Percentiles rank a stretch among this genome's conserved stretches.
phyloP scores from a whole-genome alignment of 2,888 invertebrate species.

The Volucella inanis region DNA sequence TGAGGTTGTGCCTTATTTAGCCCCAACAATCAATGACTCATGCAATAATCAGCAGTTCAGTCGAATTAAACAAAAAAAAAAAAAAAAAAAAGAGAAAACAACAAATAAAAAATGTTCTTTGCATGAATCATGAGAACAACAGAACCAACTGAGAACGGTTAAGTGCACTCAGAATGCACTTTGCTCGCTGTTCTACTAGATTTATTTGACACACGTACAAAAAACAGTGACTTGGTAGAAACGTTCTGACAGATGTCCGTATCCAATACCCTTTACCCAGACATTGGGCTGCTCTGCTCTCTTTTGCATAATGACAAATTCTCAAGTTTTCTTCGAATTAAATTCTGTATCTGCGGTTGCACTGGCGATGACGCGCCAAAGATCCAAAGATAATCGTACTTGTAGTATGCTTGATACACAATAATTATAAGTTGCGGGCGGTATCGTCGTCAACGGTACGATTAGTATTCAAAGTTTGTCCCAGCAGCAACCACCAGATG shows the following conservation, averaged over 20 bases:
- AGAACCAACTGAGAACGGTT: background rate
- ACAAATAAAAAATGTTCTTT: conserved; percentile 1
- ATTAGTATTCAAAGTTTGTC: conserved; percentile 63
- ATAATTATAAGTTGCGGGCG: conserved; percentile 33
- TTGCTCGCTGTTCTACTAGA: conserved; percentile 40
- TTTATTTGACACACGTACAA: conserved; percentile 9
- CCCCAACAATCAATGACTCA: conserved; percentile 30
- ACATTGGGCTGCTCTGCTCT: background rate
- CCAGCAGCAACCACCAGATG: conserved; percentile 40
- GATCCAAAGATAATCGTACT: background rate
- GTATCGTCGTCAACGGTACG: background rate
- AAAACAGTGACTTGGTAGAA: conserved; percentile 2
- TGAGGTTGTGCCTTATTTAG: conserved; percentile 22
- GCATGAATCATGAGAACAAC: conserved; percentile 53
- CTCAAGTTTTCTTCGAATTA: conserved; percentile 47
- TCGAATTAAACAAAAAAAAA: background rate
- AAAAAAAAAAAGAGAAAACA: too few species aligned
- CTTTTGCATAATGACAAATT: conserved; percentile 49
- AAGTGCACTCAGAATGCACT: background rate
- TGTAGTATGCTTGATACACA: background rate
- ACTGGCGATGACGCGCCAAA: conserved; percentile 55
- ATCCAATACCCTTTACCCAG: too few species aligned
- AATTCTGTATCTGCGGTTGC: background rate
- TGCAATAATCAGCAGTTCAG: conserved; percentile 32
- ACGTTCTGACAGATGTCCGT: background rate